Evolutionary conservation across 2,888 invertebrate genomes (phyloP).

Genomic region (Mythimna albipuncta): DNA sequence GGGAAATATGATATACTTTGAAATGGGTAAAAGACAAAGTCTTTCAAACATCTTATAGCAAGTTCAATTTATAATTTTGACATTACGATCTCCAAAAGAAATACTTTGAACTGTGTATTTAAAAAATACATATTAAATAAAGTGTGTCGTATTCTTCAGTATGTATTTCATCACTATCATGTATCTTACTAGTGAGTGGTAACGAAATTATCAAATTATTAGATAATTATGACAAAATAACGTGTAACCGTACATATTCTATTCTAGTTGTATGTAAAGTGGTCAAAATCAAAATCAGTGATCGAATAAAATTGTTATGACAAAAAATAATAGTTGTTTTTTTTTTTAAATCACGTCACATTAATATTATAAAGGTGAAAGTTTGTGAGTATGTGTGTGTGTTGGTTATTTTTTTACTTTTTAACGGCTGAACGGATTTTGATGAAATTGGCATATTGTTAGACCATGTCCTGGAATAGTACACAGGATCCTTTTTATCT

Average conservation of each 20-base stretch:
- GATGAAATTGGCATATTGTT: too few relatives aligned
- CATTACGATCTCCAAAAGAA: not conserved
- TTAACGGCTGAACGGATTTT: too few relatives aligned
- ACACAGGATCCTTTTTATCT: too few relatives aligned
- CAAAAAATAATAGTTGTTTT: constrained; percentile 72
- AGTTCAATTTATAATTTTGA: not conserved
- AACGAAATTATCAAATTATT: constrained; percentile 73
- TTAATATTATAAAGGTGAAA: too few relatives aligned
- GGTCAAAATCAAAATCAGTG: constrained; percentile 85
- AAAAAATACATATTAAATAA: constrained; percentile 27
- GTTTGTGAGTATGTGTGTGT: too few relatives aligned
- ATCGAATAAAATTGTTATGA: constrained; percentile 91
- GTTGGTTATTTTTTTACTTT: too few relatives aligned
- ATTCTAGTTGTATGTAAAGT: constrained; percentile 84
- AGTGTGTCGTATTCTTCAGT: constrained; percentile 34
- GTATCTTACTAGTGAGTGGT: constrained; percentile 67
- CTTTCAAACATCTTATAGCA: constrained; percentile 12
- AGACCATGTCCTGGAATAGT: too few relatives aligned
- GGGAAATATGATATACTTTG: constrained; percentile 30
- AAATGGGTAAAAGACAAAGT: constrained; percentile 30
- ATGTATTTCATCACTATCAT: constrained; percentile 52
- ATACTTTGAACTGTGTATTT: constrained; percentile 25
- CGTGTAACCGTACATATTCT: constrained; percentile 82
- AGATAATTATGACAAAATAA: constrained; percentile 64
- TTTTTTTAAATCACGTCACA: constrained; percentile 8